Conservation (phyloP, 2,888 invertebrate genomes). For the Oxyscelio sp. region DNA sequence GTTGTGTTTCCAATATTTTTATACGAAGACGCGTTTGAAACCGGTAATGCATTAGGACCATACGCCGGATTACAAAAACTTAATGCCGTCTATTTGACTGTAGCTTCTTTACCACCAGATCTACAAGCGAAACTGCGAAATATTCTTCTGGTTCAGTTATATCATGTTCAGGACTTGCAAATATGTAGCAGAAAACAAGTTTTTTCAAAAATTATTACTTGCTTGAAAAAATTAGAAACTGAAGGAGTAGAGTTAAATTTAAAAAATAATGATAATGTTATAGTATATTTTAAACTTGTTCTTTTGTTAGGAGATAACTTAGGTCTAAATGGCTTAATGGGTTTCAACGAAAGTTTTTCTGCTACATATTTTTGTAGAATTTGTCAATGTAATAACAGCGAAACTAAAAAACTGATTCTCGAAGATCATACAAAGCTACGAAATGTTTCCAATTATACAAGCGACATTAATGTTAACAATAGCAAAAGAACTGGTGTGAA, state of each 20-base stretch:
- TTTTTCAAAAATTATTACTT: conserved; percentile 20
- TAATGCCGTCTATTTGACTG: conserved; percentile 42
- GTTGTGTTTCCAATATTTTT: conserved; percentile 20
- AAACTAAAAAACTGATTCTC: too few species aligned
- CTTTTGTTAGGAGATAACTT: conserved; percentile 66
- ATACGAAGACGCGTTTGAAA: conserved; percentile 65
- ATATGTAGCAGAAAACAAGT: neutral
- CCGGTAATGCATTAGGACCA: conserved; percentile 56
- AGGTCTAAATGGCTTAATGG: conserved; percentile 54
- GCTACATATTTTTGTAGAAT: conserved; percentile 51
- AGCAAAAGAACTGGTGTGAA: too few species aligned
- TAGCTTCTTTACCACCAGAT: conserved; percentile 58
- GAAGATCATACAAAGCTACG: too few species aligned
- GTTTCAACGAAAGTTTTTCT: conserved; percentile 59
- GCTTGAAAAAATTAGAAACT: conserved; percentile 64
- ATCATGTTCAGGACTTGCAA: conserved; percentile 58
- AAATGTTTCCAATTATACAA: too few species aligned
- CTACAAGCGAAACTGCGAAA: too few species aligned
- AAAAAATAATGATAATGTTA: conserved; percentile 3
- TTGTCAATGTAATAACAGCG: too few species aligned
- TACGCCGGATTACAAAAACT: conserved; percentile 56
- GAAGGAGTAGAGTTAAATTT: conserved; percentile 57
- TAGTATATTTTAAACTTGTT: conserved; percentile 63
- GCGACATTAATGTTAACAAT: too few species aligned
- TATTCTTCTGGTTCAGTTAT: conserved; percentile 65